Base-by-base conservation (phyloP, 92 coral and sea anemone species). In the Actinostola sp. region DNA sequence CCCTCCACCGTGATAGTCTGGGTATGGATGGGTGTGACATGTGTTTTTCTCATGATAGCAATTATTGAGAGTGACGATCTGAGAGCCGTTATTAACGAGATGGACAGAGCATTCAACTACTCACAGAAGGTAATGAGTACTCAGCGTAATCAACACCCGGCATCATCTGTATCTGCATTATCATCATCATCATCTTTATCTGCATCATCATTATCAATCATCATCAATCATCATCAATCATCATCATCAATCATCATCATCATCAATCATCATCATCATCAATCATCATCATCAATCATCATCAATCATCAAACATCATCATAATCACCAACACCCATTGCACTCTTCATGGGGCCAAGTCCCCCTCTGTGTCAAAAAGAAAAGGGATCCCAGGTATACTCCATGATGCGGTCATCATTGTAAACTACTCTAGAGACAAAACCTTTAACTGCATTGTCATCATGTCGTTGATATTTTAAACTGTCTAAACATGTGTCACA, bases 51-150 rank as follows among this genome's bases (percentile, higher is more conserved):
- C 24, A 43, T 39, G 20, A 46, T 48, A 88, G 99, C 92, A 25
- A 82, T 92, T 38, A 82, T 95, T 27, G 90, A 95, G 52, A 95
- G 99, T 61, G 99, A 95, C 46, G 99, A 92, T 42, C 67, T 95
- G 26, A 86, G 77, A 25, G 92, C 92, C 31, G 93, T 95, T 42
- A 61, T 88, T 25, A 89, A 86, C 35, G 99, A 95, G 71, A 82
- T 92, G 91, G 97, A 95, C 56, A 88, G 81, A 55, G 95, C 97
- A 1, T 95, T 92, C 49, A 95, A 92, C 69, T 95, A 95, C 73
- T 92, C 99, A 25, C 97, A 95, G 77, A 95, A 95, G 77, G 99
- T 95, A 44, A 64, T 3, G 21, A 48, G 16, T 3, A 48, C 55
- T 3, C 55, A 49, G 19, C 55, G 8, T 1, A 23, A 7, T 15